Percentiles rank a stretch among this genome's conserved stretches.
These are phyloP conservation scores for Phyllotreta striolata DNA, from an alignment of 2,888 invertebrate species.

Conservation along the genomic window DNA sequence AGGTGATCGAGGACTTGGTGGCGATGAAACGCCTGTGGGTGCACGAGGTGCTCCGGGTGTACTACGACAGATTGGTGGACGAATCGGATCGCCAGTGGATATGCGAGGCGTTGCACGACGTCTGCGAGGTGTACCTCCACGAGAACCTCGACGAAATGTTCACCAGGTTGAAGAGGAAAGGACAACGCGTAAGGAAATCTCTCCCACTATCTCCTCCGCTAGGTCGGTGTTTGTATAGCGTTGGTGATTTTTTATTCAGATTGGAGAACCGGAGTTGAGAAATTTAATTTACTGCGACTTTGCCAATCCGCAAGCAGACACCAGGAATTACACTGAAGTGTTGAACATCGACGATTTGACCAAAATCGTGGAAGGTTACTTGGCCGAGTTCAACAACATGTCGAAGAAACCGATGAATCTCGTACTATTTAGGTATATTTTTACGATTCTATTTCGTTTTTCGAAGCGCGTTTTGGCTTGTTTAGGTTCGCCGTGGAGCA, in stretches of 20 bases:
- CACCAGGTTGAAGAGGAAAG: slow-evolving; percentile 66
- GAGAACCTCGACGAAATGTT: slow-evolving; percentile 77
- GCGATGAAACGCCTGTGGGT: slow-evolving; percentile 94
- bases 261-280: slow-evolving; percentile 83
- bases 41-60: slow-evolving; percentile 91
- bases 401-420: slow-evolving; percentile 96
- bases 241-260: slow-evolving; percentile 60
- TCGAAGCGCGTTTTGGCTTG: too few relatives aligned
- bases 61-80: slow-evolving; percentile 90
- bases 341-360: slow-evolving; percentile 81
- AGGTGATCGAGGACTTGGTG: slow-evolving; percentile 84
- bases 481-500: slow-evolving; percentile 92
- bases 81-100: slow-evolving; percentile 85
- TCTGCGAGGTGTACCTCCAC: slow-evolving; percentile 68
- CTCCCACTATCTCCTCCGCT: too few relatives aligned
- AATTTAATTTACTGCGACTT: slow-evolving; percentile 94
- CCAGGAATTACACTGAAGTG: slow-evolving; percentile 88
- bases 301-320: slow-evolving; percentile 91
- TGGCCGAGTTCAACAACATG: slow-evolving; percentile 93
- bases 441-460: slow-evolving; percentile 1
- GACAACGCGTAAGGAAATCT: slow-evolving; percentile 35
- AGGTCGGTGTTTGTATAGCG: neutral
- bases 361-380: slow-evolving; percentile 84
- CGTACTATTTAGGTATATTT: slow-evolving; percentile 80
- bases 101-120: slow-evolving; percentile 71